Evolutionary conservation across 2,113 vertebrate genomes (phyloP).

Genomic region (Sinocyclocheilus anophthalmus): DNA sequence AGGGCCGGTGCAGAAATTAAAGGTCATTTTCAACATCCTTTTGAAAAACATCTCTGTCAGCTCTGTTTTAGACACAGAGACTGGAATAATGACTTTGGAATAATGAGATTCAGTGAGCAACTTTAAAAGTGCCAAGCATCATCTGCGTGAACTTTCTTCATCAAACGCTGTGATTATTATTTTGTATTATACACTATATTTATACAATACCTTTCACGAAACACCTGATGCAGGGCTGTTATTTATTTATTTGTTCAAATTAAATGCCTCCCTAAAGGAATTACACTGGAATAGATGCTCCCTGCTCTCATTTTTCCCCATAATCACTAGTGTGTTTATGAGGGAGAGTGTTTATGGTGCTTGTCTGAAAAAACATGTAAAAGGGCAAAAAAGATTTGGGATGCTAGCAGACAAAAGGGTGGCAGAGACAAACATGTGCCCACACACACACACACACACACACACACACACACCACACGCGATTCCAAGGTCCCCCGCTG

Average conservation of each 20-base stretch:
- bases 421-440: background rate
- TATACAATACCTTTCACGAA: constrained; percentile 73
- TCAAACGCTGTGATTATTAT: constrained; percentile 73
- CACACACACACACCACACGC: constrained; percentile 1
- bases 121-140: constrained; percentile 68
- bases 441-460: background rate
- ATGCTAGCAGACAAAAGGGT: too few species aligned
- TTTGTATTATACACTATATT: constrained; percentile 69
- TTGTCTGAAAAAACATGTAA: too few species aligned
- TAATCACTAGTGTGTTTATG: too few species aligned
- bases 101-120: constrained; percentile 50
- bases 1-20: background rate
- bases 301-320: too few species aligned
- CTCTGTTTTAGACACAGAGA: constrained; percentile 23
- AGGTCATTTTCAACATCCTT: constrained; percentile 37
- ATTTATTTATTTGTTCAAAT: constrained; percentile 80
- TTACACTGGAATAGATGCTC: constrained; percentile 68
- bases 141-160: constrained; percentile 68
- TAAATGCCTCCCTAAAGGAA: constrained; percentile 77
- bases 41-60: constrained; percentile 27
- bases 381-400: too few species aligned
- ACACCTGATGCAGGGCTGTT: constrained; percentile 72
- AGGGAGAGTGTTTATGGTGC: too few species aligned
- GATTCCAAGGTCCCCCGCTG: constrained; percentile 21
- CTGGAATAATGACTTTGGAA: background rate